Evolutionary conservation across 2,888 invertebrate species (phyloP).

Genomic region (Nomada flava): DNA sequence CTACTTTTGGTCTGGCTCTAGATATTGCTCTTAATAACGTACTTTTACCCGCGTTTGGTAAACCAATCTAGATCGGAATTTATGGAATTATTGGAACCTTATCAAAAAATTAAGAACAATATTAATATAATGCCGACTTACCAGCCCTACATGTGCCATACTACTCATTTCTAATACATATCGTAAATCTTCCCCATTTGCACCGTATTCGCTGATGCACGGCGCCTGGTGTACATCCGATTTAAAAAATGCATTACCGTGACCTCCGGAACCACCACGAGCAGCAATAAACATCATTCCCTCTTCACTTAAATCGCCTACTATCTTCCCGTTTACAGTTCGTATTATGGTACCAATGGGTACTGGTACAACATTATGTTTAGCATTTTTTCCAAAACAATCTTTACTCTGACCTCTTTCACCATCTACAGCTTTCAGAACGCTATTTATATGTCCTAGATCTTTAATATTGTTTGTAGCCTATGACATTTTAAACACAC

Average conservation of each 20-base stretch:
- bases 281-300: constrained; percentile 96
- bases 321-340: constrained; percentile 85
- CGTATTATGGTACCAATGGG: constrained; percentile 93
- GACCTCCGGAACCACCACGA: constrained; percentile 97
- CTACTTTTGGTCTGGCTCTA: constrained; percentile 95
- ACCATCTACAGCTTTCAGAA: constrained; percentile 89
- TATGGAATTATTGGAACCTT: neutral
- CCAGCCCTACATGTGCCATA: constrained; percentile 97
- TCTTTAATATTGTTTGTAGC: constrained; percentile 89
- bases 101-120: constrained; percentile 5
- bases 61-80: constrained; percentile 87
- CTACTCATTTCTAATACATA: constrained; percentile 94
- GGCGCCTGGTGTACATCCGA: constrained; percentile 92
- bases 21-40: constrained; percentile 93
- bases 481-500: constrained; percentile 76
- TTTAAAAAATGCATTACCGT: constrained; percentile 96
- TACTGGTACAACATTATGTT: constrained; percentile 90
- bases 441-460: constrained; percentile 87
- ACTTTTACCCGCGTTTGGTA: constrained; percentile 98
- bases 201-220: constrained; percentile 94
- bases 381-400: constrained; percentile 93
- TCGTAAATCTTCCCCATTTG: constrained; percentile 89
- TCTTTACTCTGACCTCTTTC: constrained; percentile 90
- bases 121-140: constrained; percentile 79
- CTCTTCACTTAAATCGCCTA: constrained; percentile 89